Evolutionary conservation across 2,113 vertebrate genomes (phyloP), one percentile per base, ranked within the genome.

Genomic region (Callopanchax toddi): DNA sequence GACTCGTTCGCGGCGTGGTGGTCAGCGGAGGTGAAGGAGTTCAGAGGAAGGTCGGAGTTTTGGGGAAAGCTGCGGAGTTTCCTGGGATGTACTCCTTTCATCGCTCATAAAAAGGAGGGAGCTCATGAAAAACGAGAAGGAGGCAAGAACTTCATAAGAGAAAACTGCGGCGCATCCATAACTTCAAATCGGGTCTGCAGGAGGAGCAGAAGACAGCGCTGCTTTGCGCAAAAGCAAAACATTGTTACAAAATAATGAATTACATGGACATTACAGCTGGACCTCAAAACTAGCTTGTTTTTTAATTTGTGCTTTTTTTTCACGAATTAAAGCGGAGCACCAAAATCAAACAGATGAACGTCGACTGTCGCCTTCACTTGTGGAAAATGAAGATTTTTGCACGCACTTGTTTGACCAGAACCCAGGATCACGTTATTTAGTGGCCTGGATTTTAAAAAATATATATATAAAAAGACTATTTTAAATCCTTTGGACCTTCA

Each of bases 391-490:
- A 82, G 70, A 58, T 82, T 76, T 85, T 81, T 20, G 79, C 81
- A 66, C 83, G 68, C 63, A 80, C 84, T 44, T 84, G 80, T 86
- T 81, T 83, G 17, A 32, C 78, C 79, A 87, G 84, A 83, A 84
- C 53, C 70, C 83, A 89, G 69, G 86, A 89, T 84, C 89, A 85
- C 83, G 74, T 89, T 62, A 87, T 92, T 87, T 92, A 91, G 84
- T 81, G 74, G 59, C 73, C 40, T 77, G 59, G 22, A 9, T 75
- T 66, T 78, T 6, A 32, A 8, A 8, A 8, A 5, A 7, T 29
- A 8, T 32, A 32, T 32, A n/a, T 73, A 71, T 48, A 2, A 25
- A 7, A 15, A 5, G 5, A 1, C 2, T n/a, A 5, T 26, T 42
- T 37, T 4, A 21, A 10, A 12, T 11, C 29, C 6, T 1, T 37